Evolutionary conservation across 2,888 invertebrate species (phyloP).

Genomic region (Fissipunctia ypsillon): DNA sequence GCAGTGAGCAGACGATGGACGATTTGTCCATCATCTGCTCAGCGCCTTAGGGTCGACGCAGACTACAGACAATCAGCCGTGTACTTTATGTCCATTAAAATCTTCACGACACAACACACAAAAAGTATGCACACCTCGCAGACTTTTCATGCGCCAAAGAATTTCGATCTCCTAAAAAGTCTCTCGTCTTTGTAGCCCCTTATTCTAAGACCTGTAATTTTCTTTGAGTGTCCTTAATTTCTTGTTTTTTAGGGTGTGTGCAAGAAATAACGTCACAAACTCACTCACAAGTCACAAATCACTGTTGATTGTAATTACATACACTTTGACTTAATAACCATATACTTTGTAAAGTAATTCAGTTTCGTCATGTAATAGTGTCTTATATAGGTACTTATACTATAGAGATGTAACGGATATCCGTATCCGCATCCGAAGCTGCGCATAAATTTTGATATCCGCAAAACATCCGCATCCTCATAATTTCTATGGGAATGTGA

Average conservation of each 20-base stretch:
- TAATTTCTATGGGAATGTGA: no score
- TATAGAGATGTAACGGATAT: no score
- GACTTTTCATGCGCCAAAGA: background rate
- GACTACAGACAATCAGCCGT: background rate
- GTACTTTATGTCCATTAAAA: background rate
- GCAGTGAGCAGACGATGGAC: no score
- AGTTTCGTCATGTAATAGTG: constrained; percentile 4
- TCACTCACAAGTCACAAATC: constrained; percentile 48
- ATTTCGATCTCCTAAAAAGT: background rate
- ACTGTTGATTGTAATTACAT: constrained; percentile 53
- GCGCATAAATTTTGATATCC: no score
- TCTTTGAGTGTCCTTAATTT: constrained; percentile 50
- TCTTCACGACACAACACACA: background rate
- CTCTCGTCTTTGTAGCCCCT: constrained; percentile 8
- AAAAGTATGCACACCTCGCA: background rate
- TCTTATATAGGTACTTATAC: background rate
- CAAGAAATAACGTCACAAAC: constrained; percentile 35
- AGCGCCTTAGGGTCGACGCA: constrained; percentile 11
- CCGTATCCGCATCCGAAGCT: no score
- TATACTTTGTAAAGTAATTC: constrained; percentile 34
- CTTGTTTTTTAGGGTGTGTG: constrained; percentile 34
- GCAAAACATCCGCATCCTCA: no score
- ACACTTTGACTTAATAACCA: constrained; percentile 40
- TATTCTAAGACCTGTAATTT: constrained; percentile 34
- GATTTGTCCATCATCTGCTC: no score